These are phyloP conservation scores for Pygoscelis antarcticus DNA, from an alignment of 2,113 vertebrate species.

Conservation along the genomic window DNA sequence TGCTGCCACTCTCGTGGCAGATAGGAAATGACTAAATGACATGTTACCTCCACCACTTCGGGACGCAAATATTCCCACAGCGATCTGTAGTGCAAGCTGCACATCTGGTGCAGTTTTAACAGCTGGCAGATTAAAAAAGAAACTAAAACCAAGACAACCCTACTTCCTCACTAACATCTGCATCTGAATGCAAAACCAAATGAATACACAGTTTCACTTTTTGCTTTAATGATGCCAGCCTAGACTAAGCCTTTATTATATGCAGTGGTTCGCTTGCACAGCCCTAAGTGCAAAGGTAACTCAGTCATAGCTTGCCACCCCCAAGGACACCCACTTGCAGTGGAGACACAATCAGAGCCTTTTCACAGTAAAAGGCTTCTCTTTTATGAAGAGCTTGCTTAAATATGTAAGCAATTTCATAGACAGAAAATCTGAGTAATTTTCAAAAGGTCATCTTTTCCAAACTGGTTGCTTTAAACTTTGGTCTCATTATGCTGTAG, in stretches of 20 bases:
- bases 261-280: neutral
- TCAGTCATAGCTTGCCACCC: conserved; percentile 68
- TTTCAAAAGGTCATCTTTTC: conserved; percentile 78
- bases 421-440: conserved; percentile 69
- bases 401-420: conserved; percentile 80
- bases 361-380: conserved; percentile 75
- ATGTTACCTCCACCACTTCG: rapidly evolving
- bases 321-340: conserved; percentile 77
- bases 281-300: conserved; percentile 77
- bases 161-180: conserved; percentile 41
- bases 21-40: neutral
- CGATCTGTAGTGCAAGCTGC: neutral
- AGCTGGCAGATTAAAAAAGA: conserved; percentile 35
- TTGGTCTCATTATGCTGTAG: conserved; percentile 14
- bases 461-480: conserved; percentile 63
- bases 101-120: conserved; percentile 15
- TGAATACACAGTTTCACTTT: conserved; percentile 47
- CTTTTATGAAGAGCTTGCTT: conserved; percentile 71
- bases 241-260: conserved; percentile 62
- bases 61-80: neutral
- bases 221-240: conserved; percentile 51
- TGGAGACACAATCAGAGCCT: conserved; percentile 76
- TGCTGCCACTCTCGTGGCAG: neutral
- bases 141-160: conserved; percentile 33
- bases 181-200: conserved; percentile 32